phyloP scores from a whole-genome alignment of 2,888 invertebrate genomes.

The Eumerus sabulonum region DNA sequence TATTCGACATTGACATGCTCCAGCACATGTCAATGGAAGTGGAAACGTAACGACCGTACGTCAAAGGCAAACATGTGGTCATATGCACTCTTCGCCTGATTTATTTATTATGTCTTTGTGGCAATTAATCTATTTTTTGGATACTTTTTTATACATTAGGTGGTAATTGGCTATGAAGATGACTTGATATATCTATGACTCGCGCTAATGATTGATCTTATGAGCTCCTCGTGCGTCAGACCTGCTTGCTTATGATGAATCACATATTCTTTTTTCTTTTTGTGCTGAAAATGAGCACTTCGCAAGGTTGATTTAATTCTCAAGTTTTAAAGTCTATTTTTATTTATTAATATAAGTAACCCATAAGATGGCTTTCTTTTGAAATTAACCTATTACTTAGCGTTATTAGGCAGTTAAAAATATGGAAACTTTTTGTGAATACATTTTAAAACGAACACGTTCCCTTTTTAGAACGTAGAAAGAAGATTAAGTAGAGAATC shows the following conservation, averaged over 20 bases:
- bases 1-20: constrained; percentile 6
- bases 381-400: too few species aligned
- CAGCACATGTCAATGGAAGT: not conserved
- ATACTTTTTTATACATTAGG: not conserved
- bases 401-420: too few species aligned
- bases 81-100: constrained; percentile 12
- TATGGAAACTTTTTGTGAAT: too few species aligned
- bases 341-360: too few species aligned
- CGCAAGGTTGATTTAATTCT: too few species aligned
- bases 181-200: constrained; percentile 19
- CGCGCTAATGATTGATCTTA: constrained; percentile 44
- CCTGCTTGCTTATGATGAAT: constrained; percentile 3
- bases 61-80: too few species aligned
- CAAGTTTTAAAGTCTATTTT: too few species aligned
- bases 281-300: too few species aligned
- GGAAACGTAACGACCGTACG: not conserved
- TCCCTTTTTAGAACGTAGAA: too few species aligned
- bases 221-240: constrained; percentile 13
- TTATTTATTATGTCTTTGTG: not conserved
- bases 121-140: not conserved
- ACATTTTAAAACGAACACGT: too few species aligned
- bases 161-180: constrained; percentile 34
- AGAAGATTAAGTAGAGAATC: too few species aligned
- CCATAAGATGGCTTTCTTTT: too few species aligned
- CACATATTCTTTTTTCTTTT: not conserved